Percentiles rank a stretch among this genome's conserved stretches.
Conservation (phyloP, 2,888 invertebrate species). For the Drosophila nr. fundita region DNA sequence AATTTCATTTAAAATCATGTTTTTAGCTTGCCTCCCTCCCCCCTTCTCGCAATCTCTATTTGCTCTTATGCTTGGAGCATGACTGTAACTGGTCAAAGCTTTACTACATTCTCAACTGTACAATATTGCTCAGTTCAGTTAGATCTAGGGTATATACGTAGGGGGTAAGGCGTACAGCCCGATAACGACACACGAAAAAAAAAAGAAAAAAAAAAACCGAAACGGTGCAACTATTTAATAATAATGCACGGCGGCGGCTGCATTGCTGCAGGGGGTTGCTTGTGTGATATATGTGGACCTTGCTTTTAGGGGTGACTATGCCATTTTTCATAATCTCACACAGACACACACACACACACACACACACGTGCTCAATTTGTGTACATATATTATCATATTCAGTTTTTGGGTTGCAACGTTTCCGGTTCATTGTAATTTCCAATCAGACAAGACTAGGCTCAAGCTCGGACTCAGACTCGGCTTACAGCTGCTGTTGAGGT, state of each 20-base stretch:
- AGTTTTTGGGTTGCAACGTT: constrained; percentile 52
- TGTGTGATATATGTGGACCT: constrained; percentile 17
- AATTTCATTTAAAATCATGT: constrained; percentile 58
- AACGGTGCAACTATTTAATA: constrained; percentile 51
- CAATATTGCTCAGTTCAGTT: constrained; percentile 20
- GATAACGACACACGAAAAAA: constrained; percentile 10
- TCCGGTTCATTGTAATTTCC: constrained; percentile 72
- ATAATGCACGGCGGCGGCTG: constrained; percentile 52
- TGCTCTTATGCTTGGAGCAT: not conserved
- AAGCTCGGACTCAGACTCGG: constrained; percentile 7
- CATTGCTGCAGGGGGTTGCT: constrained; percentile 39
- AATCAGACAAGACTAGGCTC: constrained; percentile 61
- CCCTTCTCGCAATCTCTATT: not conserved
- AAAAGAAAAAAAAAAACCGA: not conserved
- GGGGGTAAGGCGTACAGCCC: constrained; percentile 13
- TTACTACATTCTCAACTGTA: constrained; percentile 34
- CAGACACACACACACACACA: constrained; percentile 10
- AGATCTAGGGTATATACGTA: constrained; percentile 23
- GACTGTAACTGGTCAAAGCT: constrained; percentile 32
- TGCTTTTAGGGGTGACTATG: constrained; percentile 63
- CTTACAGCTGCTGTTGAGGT: constrained; percentile 44
- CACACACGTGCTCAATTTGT: not conserved
- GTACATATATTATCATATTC: constrained; percentile 52
- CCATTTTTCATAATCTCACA: constrained; percentile 63
- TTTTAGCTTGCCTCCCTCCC: constrained; percentile 16